A percentile compares a stretch with the other conserved stretches of the same genome.
These are phyloP conservation scores for Todiramphus chloris DNA, from an alignment of 2,113 vertebrate species.

Conservation along the genomic window DNA sequence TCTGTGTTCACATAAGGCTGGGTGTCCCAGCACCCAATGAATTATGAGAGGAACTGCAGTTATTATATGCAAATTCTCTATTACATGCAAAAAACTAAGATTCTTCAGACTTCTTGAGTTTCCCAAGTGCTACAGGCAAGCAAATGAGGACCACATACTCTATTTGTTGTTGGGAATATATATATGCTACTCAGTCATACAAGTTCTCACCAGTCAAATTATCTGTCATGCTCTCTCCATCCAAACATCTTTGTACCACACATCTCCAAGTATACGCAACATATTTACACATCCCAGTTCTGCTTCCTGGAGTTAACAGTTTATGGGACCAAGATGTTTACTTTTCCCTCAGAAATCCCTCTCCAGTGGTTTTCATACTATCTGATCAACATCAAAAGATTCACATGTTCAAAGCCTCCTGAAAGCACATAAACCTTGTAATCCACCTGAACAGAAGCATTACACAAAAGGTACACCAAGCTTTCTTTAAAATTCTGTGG, in stretches of 20 bases:
- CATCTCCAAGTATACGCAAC: neutral
- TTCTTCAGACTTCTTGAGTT: neutral
- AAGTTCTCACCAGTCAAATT: accelerated
- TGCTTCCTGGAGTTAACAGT: neutral
- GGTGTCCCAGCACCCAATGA: neutral
- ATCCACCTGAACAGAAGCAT: neutral
- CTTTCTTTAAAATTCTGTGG: neutral
- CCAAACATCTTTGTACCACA: neutral
- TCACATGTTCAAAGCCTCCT: neutral
- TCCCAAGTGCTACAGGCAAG: neutral
- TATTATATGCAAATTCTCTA: neutral
- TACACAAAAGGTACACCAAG: accelerated
- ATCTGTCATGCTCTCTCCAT: accelerated
- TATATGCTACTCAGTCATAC: neutral
- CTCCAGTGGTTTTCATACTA: neutral
- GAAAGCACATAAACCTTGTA: neutral
- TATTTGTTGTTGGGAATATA: neutral
- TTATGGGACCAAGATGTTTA: neutral
- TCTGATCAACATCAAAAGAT: neutral
- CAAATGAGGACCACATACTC: accelerated
- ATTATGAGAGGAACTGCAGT: neutral
- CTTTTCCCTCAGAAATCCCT: neutral
- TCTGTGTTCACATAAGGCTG: neutral
- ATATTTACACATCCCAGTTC: neutral
- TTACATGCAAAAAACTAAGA: neutral